Evolutionary conservation across 1,140 invertebrate species (phyloP).

Genomic region (Ptiloglossa arizonensis): DNA sequence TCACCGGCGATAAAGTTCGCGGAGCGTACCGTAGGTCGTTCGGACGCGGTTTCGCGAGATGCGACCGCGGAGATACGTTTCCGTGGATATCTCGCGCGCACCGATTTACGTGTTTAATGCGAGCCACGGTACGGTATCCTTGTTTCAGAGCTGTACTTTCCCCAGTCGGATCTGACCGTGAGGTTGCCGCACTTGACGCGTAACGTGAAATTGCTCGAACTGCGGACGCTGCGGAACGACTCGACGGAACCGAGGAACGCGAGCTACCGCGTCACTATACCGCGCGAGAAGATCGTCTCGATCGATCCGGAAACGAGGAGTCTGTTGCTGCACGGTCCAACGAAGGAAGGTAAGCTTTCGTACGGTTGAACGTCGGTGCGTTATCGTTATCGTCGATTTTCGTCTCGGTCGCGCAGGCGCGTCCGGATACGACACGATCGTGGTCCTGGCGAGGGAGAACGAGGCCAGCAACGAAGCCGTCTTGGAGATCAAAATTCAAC

Average conservation of each 20-base stretch:
- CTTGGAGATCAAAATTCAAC: constrained; percentile 72
- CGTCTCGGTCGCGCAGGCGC: constrained; percentile 46
- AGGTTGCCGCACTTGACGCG: constrained; percentile 68
- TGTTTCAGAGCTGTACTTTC: constrained; percentile 77
- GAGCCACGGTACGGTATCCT: constrained; percentile 21
- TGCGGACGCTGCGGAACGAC: constrained; percentile 73
- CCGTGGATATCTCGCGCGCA: no score
- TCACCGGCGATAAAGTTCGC: not conserved
- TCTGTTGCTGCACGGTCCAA: constrained; percentile 58
- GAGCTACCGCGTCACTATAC: constrained; percentile 66
- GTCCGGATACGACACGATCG: constrained; percentile 55
- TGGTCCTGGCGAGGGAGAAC: constrained; percentile 68
- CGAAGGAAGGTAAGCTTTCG: constrained; percentile 60
- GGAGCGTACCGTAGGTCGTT: no score
- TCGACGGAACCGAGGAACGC: constrained; percentile 58
- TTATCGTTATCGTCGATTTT: not conserved
- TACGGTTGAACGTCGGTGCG: not conserved
- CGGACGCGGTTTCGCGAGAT: no score
- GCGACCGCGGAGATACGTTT: no score
- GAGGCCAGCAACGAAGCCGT: constrained; percentile 64
- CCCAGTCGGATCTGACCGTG: constrained; percentile 75
- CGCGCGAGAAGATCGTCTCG: constrained; percentile 52
- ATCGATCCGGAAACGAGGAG: constrained; percentile 57
- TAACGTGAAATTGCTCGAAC: constrained; percentile 66
- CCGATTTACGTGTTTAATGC: no score